phyloP scores from a whole-genome alignment of 1,140 invertebrate species.

The Drosophila albomicans region DNA sequence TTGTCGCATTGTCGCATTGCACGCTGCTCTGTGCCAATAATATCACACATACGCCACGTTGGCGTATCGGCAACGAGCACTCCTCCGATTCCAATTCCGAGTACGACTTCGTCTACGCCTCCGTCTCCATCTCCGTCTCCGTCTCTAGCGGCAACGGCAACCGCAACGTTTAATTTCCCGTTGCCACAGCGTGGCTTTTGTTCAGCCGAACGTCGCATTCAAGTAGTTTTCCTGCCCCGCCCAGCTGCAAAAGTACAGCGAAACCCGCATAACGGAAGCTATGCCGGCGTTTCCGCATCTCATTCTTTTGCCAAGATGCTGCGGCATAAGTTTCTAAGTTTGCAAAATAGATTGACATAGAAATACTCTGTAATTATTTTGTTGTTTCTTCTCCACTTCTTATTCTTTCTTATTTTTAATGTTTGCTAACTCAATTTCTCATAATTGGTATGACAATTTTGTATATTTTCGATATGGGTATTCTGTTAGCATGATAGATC shows the following conservation, averaged over 20 bases:
- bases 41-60: slow-evolving; percentile 77
- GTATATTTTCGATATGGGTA: too few relatives aligned
- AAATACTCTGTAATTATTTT: slow-evolving; percentile 15
- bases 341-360: neutral
- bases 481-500: too few relatives aligned
- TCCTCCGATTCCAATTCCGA: neutral
- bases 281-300: slow-evolving; percentile 47
- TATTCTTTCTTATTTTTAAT: too few relatives aligned
- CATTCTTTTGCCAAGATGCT: slow-evolving; percentile 47
- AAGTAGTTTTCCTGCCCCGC: slow-evolving; percentile 32
- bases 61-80: slow-evolving; percentile 34
- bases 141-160: slow-evolving; percentile 6
- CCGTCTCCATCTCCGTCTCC: too few relatives aligned
- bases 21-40: slow-evolving; percentile 59
- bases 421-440: too few relatives aligned
- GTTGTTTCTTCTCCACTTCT: too few relatives aligned
- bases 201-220: slow-evolving; percentile 42
- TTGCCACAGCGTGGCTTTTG: slow-evolving; percentile 46
- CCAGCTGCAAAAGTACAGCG: slow-evolving; percentile 20
- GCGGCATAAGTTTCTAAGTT: slow-evolving; percentile 4
- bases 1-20: slow-evolving; percentile 28
- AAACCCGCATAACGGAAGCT: slow-evolving; percentile 42
- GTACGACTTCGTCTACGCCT: neutral
- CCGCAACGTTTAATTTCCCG: slow-evolving; percentile 53
- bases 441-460: too few relatives aligned